These are phyloP conservation scores for Drosophila anomelani DNA, from an alignment of 2,888 invertebrate species.

Conservation along the genomic window DNA sequence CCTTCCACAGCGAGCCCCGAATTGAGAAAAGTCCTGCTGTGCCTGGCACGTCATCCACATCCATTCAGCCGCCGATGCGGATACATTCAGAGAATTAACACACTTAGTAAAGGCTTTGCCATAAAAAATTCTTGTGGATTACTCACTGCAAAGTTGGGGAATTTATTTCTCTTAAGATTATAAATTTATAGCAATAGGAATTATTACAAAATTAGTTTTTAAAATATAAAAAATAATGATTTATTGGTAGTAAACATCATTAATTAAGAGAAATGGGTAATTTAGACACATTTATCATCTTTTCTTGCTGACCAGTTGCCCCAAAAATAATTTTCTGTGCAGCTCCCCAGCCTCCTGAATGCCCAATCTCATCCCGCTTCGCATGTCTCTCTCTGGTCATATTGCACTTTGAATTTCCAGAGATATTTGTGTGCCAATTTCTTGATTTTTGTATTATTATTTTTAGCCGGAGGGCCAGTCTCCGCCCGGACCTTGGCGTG, in stretches of 20 bases:
- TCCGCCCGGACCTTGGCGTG: constrained; percentile 46
- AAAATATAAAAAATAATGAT: neutral
- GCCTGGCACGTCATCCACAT: constrained; percentile 76
- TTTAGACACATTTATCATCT: neutral
- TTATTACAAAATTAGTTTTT: too few relatives aligned
- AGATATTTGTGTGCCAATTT: constrained; percentile 36
- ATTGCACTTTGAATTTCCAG: constrained; percentile 58
- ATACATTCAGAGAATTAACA: constrained; percentile 24
- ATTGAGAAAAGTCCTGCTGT: constrained; percentile 78
- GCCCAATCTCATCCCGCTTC: constrained; percentile 30
- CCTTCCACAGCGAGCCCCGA: constrained; percentile 61
- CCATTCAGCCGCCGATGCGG: constrained; percentile 29
- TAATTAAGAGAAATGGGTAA: too few relatives aligned
- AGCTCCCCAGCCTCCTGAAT: constrained; percentile 7
- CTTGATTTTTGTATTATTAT: constrained; percentile 12
- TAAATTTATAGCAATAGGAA: too few relatives aligned
- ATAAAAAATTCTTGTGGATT: neutral
- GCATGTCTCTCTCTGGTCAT: constrained; percentile 65
- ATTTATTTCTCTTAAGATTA: neutral
- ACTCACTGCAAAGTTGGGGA: neutral
- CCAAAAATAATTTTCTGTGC: neutral
- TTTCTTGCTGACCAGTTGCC: neutral
- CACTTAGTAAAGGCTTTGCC: neutral
- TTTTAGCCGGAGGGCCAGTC: constrained; percentile 34
- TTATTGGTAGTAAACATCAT: neutral